A percentile compares a stretch with the other conserved stretches of the same genome.
These are phyloP conservation scores for Formica exsecta DNA, from an alignment of 1,140 invertebrate genomes.

Conservation along the genomic window DNA sequence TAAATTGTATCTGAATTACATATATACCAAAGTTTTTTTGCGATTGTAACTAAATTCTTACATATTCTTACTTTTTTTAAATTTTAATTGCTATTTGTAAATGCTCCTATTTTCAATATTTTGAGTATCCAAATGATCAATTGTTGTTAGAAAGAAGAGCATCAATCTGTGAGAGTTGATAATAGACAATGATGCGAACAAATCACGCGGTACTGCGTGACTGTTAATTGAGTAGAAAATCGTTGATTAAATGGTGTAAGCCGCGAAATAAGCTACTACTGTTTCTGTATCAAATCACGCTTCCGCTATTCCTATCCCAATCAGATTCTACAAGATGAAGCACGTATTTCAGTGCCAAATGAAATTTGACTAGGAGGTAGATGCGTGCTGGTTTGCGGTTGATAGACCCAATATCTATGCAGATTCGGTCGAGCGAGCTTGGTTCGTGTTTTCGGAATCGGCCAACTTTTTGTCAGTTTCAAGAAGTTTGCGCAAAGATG, in stretches of 20 bases:
- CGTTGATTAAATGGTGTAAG: slow-evolving; percentile 18
- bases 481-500: slow-evolving; percentile 20
- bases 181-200: background rate
- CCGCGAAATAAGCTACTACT: background rate
- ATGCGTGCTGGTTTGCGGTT: slow-evolving; percentile 30
- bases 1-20: no score
- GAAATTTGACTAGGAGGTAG: slow-evolving; percentile 18
- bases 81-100: no score
- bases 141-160: background rate
- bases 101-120: background rate
- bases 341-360: slow-evolving; percentile 38
- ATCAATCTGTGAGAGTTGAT: background rate
- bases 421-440: slow-evolving; percentile 30
- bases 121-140: background rate
- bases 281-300: background rate
- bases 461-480: slow-evolving; percentile 7
- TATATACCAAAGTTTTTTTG: no score
- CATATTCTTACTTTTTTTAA: no score
- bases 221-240: slow-evolving; percentile 35
- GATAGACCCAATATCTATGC: slow-evolving; percentile 51
- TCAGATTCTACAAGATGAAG: slow-evolving; percentile 13
- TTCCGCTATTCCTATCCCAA: background rate
- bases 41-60: background rate
- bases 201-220: background rate
- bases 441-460: slow-evolving; percentile 9